phyloP scores from a whole-genome alignment of 37 sponge, comb jelly and placozoan species.

The Theonella swinhoei region DNA sequence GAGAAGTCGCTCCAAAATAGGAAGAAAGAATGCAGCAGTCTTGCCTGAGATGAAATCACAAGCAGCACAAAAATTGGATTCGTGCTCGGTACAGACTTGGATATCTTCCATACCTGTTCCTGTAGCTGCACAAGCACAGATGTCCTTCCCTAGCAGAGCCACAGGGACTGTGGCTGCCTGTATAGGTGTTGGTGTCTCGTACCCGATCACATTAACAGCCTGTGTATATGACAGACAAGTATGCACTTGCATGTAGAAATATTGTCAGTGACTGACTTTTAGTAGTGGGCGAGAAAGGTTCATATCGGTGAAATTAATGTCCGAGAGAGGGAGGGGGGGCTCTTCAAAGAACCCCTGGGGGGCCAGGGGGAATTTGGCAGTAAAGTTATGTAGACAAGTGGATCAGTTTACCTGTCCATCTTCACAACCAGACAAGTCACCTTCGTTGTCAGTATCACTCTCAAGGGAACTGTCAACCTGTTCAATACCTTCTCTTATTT shows the following conservation, averaged over 20 bases:
- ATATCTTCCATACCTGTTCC: slow-evolving; percentile 81
- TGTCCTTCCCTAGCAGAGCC: slow-evolving; percentile 97
- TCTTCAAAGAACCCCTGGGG: slow-evolving; percentile 73
- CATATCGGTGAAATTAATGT: slow-evolving; percentile 92
- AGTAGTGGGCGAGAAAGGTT: slow-evolving; percentile 95
- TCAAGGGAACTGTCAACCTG: neutral
- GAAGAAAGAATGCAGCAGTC: slow-evolving; percentile 97
- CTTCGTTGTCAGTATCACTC: neutral
- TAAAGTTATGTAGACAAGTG: too few species aligned
- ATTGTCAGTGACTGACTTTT: slow-evolving; percentile 39
- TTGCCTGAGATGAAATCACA: slow-evolving; percentile 62
- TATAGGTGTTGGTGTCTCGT: slow-evolving; percentile 91
- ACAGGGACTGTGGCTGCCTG: slow-evolving; percentile 95
- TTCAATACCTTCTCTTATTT: neutral
- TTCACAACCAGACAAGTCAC: slow-evolving; percentile 4
- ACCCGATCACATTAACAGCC: slow-evolving; percentile 89
- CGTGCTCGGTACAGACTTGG: neutral
- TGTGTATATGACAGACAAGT: neutral
- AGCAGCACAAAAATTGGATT: neutral
- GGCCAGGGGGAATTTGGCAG: too few species aligned
- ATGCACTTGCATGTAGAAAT: neutral
- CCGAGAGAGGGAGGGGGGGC: slow-evolving; percentile 54
- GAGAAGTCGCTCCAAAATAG: slow-evolving; percentile 93
- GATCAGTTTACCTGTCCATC: slow-evolving; percentile 1
- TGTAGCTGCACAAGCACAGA: slow-evolving; percentile 99